phyloP scores from a whole-genome alignment of 2,797 vertebrate species.

The Spea hammondii region DNA sequence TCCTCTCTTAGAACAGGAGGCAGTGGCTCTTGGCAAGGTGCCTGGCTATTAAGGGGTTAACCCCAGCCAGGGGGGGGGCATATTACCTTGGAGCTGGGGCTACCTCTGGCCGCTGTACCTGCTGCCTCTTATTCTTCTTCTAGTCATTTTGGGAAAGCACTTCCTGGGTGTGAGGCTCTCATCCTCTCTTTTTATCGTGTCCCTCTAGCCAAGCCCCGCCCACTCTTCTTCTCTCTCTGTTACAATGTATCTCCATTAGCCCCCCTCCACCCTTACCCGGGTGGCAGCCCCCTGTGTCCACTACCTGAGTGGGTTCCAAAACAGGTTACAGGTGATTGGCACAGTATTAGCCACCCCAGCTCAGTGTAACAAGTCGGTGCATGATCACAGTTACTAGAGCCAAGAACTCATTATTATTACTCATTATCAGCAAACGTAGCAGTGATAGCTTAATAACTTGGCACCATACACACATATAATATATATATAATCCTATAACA shows the following conservation, averaged over 20 bases:
- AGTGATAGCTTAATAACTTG: too few relatives aligned
- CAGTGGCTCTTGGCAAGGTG: background rate
- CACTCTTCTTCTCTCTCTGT: background rate
- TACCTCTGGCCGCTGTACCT: background rate
- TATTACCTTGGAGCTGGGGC: background rate
- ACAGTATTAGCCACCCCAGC: too few relatives aligned
- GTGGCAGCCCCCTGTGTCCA: too few relatives aligned
- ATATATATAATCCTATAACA: too few relatives aligned
- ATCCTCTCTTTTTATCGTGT: constrained; percentile 24
- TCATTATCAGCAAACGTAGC: too few relatives aligned
- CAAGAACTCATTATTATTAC: too few relatives aligned
- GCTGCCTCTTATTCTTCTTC: background rate
- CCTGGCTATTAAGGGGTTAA: too few relatives aligned
- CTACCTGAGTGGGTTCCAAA: too few relatives aligned
- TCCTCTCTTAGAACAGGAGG: background rate
- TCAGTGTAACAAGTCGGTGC: too few relatives aligned
- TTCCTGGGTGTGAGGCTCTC: constrained; percentile 30
- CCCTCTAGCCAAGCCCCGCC: constrained; percentile 14
- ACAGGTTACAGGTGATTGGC: too few relatives aligned
- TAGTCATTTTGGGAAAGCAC: constrained; percentile 32
- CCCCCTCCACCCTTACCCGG: background rate
- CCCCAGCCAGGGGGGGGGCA: background rate
- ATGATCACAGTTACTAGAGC: too few relatives aligned
- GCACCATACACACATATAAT: too few relatives aligned
- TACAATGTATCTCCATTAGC: background rate